Evolutionary conservation across 2,888 invertebrate species (phyloP), one percentile per base, ranked within the genome.

Genomic region (Vandiemenella viatica): DNA sequence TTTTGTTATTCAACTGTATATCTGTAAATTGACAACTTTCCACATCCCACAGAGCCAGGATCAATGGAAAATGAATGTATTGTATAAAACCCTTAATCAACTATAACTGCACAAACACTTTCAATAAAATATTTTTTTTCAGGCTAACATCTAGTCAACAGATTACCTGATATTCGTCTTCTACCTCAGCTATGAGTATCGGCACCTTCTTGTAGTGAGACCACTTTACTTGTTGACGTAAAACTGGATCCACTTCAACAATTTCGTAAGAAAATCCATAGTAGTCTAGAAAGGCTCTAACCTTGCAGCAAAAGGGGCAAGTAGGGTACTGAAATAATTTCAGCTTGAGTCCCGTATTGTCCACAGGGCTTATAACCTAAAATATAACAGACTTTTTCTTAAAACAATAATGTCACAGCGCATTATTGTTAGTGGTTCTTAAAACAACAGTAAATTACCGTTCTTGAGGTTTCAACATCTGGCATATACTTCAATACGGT

Each of bases 291-390:
- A 84, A 88, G 0, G 90, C 83, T 51, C 95, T 74, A 6, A 84
- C 84, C 73, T 96, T 97, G 63, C 93, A 95, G 67, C 96, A 96
- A 66, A 96, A 97, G 1, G 97, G 97, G 62, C 97, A 98, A 0
- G 93, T 93, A 60, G 93, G 87, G 64, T 93, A 98, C 71, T 98
- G 98, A 63, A 88, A 98, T 16, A 98, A 70, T 0, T 88, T 83
- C 42, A 98, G 67, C 57, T 90, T 81, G 50, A 92, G 67, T 20
- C 81, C 80, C 41, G 73, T 73, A 1, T 62, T 67, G 61, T 88
- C 86, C 4, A 72, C 67, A 0, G 79, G 73, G 61, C 75, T 79
- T 10, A 73, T 58, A 47, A 84, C 69, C 79, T 86, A 60, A 50
- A 72, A 73, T 17, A 38, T 15, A 40, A 17, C 32, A 32, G n/a